A percentile compares a stretch with the other conserved stretches of the same genome.
Evolutionary conservation across 2,888 invertebrate genomes (phyloP).

Genomic region (Machimus rusticus): DNA sequence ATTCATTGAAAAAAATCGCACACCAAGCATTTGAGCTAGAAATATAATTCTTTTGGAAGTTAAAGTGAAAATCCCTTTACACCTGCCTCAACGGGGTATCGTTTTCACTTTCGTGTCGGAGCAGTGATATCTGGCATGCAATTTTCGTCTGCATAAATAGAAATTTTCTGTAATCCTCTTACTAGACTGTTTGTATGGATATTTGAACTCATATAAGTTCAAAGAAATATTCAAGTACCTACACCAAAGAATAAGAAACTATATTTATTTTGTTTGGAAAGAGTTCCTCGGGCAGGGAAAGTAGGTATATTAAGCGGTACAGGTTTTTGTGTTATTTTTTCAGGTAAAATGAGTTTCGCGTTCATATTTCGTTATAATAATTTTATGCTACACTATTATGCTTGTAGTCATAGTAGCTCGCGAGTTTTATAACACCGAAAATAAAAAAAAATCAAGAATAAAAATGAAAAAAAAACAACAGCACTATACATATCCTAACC

Average conservation of each 20-base stretch:
- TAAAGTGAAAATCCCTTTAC: slow-evolving; percentile 4
- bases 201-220: background rate
- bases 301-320: background rate
- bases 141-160: background rate
- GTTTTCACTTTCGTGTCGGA: background rate
- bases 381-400: background rate
- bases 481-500: too few relatives aligned
- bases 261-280: background rate
- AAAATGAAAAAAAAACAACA: too few relatives aligned
- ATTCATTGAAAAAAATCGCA: background rate
- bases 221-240: background rate
- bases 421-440: background rate
- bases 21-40: background rate
- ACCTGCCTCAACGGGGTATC: background rate
- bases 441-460: too few relatives aligned
- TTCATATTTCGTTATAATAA: background rate
- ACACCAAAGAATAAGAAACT: background rate
- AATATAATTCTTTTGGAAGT: background rate
- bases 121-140: background rate
- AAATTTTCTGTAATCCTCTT: background rate
- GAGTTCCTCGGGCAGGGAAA: background rate
- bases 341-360: background rate
- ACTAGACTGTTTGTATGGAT: background rate
- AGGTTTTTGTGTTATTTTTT: background rate
- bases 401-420: background rate